Conservation (phyloP, 2,797 vertebrate genomes). For the Takifugu ocellatus region DNA sequence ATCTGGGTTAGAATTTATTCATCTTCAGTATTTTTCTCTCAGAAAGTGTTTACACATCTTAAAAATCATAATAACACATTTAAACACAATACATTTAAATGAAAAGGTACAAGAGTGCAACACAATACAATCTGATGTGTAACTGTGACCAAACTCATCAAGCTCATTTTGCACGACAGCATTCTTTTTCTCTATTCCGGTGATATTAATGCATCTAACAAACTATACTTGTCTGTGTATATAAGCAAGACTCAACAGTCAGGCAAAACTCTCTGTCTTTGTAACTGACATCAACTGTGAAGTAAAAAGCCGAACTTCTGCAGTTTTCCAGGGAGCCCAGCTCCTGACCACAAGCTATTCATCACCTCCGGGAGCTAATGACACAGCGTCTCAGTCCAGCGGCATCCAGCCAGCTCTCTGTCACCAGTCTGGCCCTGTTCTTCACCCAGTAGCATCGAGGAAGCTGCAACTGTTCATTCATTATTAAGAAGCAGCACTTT, state of each 20-base stretch:
- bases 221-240: no score
- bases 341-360: slow-evolving; percentile 64
- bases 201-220: no score
- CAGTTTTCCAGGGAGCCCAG: slow-evolving; percentile 26
- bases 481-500: slow-evolving; percentile 18
- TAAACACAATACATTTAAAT: neutral
- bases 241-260: neutral
- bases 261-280: neutral
- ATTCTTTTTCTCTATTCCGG: no score
- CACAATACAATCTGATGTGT: no score
- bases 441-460: slow-evolving; percentile 52
- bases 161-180: no score
- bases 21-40: no score
- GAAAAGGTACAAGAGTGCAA: neutral
- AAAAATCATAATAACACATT: no score
- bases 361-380: slow-evolving; percentile 69
- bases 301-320: slow-evolving; percentile 27
- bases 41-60: no score
- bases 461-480: slow-evolving; percentile 32
- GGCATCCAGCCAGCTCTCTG: slow-evolving; percentile 52
- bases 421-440: slow-evolving; percentile 66
- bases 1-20: neutral
- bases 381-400: slow-evolving; percentile 51
- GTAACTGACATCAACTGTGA: slow-evolving; percentile 9
- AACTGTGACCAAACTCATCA: no score